phyloP scores from a whole-genome alignment of 1,140 invertebrate genomes.

The Aphelenchoides besseyi region DNA sequence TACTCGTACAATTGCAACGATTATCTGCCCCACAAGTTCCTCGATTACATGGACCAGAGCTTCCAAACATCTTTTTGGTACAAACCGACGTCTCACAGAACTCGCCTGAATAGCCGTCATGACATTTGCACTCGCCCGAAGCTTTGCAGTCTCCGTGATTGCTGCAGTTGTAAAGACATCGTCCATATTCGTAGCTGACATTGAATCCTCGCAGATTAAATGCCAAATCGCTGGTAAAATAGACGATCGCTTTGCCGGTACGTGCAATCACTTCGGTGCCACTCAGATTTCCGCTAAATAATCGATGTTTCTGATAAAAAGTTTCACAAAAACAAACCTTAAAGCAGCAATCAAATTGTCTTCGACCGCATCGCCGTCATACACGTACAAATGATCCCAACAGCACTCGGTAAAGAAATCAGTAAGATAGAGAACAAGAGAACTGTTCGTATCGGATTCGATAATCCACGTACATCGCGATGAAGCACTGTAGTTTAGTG shows the following conservation, averaged over 20 bases:
- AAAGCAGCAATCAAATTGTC: slow-evolving; percentile 56
- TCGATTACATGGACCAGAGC: slow-evolving; percentile 39
- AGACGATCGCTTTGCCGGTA: slow-evolving; percentile 57
- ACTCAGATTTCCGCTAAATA: slow-evolving; percentile 37
- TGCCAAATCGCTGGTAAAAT: slow-evolving; percentile 61
- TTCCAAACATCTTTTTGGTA: slow-evolving; percentile 12
- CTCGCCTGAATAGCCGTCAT: slow-evolving; percentile 31
- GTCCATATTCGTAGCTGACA: slow-evolving; percentile 50
- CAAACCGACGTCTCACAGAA: slow-evolving; percentile 41
- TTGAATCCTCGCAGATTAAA: slow-evolving; percentile 60
- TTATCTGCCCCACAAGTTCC: slow-evolving; percentile 24
- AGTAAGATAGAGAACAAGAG: slow-evolving; percentile 46
- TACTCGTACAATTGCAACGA: slow-evolving; percentile 37
- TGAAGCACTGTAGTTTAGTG: slow-evolving; percentile 49
- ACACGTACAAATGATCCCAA: slow-evolving; percentile 62
- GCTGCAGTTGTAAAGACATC: slow-evolving; percentile 53
- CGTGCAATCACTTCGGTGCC: slow-evolving; percentile 33
- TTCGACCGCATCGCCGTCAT: slow-evolving; percentile 59
- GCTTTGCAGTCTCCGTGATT: slow-evolving; percentile 41
- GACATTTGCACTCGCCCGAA: slow-evolving; percentile 28
- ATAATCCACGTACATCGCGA: slow-evolving; percentile 59
- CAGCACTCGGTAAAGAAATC: slow-evolving; percentile 62
- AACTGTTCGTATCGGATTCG: slow-evolving; percentile 33
- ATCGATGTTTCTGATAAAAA: slow-evolving; percentile 9
- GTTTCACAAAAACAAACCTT: slow-evolving; percentile 39